Evolutionary conservation across 2,888 invertebrate genomes (phyloP).

Genomic region (Flexamia atlantica): DNA sequence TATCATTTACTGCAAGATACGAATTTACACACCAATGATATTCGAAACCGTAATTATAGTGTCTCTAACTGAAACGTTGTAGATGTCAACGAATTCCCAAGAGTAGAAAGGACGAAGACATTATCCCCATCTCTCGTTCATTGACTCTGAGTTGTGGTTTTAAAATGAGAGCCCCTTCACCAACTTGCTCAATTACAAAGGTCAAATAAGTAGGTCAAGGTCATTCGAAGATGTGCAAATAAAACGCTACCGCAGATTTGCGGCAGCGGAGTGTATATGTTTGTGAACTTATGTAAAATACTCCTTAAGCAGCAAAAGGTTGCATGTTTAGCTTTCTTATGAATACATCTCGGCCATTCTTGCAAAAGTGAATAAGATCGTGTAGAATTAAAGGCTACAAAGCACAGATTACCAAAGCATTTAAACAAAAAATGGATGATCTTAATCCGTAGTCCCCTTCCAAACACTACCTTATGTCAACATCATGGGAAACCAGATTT

Average conservation of each 20-base stretch:
- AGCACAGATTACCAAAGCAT: too few relatives aligned
- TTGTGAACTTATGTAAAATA: too few relatives aligned
- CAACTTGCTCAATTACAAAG: constrained; percentile 19
- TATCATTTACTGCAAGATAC: background rate
- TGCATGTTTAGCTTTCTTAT: too few relatives aligned
- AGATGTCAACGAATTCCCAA: background rate
- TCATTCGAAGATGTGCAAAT: constrained; percentile 5
- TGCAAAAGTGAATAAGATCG: too few relatives aligned
- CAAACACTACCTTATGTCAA: too few relatives aligned
- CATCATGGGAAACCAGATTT: too few relatives aligned
- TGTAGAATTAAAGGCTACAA: too few relatives aligned
- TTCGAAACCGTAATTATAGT: background rate
- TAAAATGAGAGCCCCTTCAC: constrained; percentile 29
- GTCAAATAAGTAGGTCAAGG: constrained; percentile 30
- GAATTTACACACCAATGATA: background rate
- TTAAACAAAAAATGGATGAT: too few relatives aligned
- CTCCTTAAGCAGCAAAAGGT: too few relatives aligned
- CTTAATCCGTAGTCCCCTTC: too few relatives aligned
- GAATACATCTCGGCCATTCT: too few relatives aligned
- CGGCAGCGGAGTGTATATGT: background rate
- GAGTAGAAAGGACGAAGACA: background rate
- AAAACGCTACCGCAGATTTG: background rate
- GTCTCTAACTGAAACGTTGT: background rate
- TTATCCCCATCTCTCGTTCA: constrained; percentile 5
- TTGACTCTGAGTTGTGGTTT: constrained; percentile 25